phyloP scores from a whole-genome alignment of 2,888 invertebrate genomes.

The Drosophila borealis region DNA sequence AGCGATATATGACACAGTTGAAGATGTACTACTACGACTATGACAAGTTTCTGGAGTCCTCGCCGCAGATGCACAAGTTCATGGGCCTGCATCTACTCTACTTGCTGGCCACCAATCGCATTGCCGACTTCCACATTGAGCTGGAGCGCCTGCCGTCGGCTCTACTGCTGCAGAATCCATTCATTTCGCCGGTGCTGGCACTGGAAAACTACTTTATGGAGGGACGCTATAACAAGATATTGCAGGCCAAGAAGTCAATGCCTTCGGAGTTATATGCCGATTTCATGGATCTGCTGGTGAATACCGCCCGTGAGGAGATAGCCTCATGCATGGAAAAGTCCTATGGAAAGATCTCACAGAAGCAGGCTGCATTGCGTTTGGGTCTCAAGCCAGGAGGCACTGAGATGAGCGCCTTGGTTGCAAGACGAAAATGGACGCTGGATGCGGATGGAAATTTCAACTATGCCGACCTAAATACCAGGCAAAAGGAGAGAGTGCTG shows the following conservation, averaged over 20 bases:
- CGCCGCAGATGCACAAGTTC: conserved; percentile 67
- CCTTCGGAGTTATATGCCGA: conserved; percentile 60
- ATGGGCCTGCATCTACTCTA: conserved; percentile 68
- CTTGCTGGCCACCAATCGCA: conserved; percentile 68
- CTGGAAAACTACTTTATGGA: conserved; percentile 73
- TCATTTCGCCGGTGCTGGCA: conserved; percentile 60
- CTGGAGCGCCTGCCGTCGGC: conserved; percentile 69
- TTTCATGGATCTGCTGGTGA: conserved; percentile 67
- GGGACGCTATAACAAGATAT: conserved; percentile 68
- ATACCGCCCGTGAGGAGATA: conserved; percentile 67
- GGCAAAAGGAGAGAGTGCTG: conserved; percentile 48
- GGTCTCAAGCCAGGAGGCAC: conserved; percentile 48
- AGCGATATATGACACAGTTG: conserved; percentile 68
- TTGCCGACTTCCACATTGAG: conserved; percentile 71
- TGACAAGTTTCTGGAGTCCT: conserved; percentile 49
- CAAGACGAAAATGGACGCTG: conserved; percentile 52
- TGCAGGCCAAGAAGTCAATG: conserved; percentile 68
- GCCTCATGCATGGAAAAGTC: conserved; percentile 69
- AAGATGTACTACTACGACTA: conserved; percentile 71
- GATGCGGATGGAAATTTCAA: conserved; percentile 62
- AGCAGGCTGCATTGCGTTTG: conserved; percentile 63
- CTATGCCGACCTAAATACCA: conserved; percentile 39
- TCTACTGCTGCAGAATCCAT: conserved; percentile 51
- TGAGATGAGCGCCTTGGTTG: conserved; percentile 45
- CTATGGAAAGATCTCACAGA: conserved; percentile 54